Conservation (phyloP, 2,888 invertebrate genomes). For the Helicoverpa assulta region DNA sequence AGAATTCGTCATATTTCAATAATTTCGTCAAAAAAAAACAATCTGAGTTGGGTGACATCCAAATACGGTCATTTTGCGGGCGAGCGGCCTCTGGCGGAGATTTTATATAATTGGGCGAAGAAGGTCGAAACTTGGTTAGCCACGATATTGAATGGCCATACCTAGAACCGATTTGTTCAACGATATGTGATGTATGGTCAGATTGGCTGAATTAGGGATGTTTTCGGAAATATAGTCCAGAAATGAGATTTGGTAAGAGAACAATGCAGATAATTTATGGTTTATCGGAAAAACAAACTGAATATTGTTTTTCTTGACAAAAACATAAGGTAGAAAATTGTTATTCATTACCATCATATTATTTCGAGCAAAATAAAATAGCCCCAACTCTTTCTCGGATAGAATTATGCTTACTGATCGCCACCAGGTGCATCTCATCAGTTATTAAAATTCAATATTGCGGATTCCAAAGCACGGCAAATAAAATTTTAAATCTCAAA, state of each 20-base stretch:
- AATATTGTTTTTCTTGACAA: neutral
- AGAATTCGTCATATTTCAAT: slow-evolving; percentile 68
- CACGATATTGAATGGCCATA: slow-evolving; percentile 47
- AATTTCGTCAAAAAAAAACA: slow-evolving; percentile 71
- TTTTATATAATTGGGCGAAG: slow-evolving; percentile 60
- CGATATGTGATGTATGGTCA: slow-evolving; percentile 40
- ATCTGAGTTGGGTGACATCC: slow-evolving; percentile 73
- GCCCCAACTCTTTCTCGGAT: neutral
- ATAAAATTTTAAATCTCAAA: slow-evolving; percentile 6
- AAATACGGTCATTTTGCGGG: slow-evolving; percentile 68
- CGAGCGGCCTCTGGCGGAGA: slow-evolving; percentile 41
- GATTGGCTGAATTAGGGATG: slow-evolving; percentile 35
- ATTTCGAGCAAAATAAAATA: neutral
- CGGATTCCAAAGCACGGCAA: slow-evolving; percentile 6
- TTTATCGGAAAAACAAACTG: neutral
- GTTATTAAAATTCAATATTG: slow-evolving; percentile 29
- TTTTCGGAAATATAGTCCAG: slow-evolving; percentile 16
- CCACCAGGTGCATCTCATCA: slow-evolving; percentile 6
- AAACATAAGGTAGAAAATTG: no score
- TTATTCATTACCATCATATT: no score
- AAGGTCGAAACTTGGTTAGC: slow-evolving; percentile 52
- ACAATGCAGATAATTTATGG: neutral
- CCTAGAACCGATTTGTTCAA: slow-evolving; percentile 42
- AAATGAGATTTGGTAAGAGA: slow-evolving; percentile 11
- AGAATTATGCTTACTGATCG: neutral